phyloP scores from a whole-genome alignment of 2,113 vertebrate genomes.

The Macquaria ambigua region DNA sequence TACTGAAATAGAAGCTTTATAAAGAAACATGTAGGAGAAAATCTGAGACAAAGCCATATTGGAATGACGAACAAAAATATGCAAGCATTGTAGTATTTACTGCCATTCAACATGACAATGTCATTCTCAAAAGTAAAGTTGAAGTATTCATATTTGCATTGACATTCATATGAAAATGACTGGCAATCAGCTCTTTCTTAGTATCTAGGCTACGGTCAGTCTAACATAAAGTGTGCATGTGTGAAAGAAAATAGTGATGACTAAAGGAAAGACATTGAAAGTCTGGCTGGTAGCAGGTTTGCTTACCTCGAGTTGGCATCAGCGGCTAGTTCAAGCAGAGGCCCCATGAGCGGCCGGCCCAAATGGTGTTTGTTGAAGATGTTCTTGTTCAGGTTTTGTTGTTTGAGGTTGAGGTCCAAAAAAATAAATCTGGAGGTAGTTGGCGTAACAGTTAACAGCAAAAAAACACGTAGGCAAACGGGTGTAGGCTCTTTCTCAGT shows the following conservation, averaged over 20 bases:
- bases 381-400: neutral
- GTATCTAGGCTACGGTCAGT: neutral
- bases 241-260: neutral
- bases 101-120: neutral
- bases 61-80: neutral
- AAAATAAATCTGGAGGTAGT: neutral
- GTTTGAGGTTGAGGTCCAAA: neutral
- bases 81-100: neutral
- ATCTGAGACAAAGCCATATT: neutral
- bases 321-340: neutral
- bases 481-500: neutral
- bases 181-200: neutral
- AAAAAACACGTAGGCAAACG: neutral
- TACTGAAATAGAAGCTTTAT: neutral
- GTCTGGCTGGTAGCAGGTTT: neutral
- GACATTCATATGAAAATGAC: neutral
- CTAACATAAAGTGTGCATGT: neutral
- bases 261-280: neutral
- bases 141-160: neutral
- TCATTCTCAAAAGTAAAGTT: neutral
- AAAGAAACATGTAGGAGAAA: constrained; percentile 3
- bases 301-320: neutral
- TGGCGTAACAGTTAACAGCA: too few species aligned
- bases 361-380: neutral
- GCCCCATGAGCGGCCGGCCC: neutral